Base-by-base conservation (phyloP, 2,888 invertebrate genomes). In the Gastracanthus pulcherrimus region DNA sequence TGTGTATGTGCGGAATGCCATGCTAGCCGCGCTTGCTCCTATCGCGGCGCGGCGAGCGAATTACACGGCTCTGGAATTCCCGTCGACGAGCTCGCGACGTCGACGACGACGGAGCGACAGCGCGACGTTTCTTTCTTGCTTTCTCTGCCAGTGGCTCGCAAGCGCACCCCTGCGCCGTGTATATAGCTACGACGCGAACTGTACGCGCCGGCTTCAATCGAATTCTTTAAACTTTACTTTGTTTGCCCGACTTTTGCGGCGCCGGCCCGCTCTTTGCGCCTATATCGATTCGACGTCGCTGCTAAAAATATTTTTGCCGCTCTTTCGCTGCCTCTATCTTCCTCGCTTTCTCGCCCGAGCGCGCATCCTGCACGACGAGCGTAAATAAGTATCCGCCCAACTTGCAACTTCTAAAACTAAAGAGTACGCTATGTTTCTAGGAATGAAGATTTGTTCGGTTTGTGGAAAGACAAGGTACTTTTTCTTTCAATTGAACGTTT, bases 151-250 rank as follows among this genome's bases (percentile, higher is more conserved):
- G 19, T 36, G 51, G 29, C n/a, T n/a, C n/a, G n/a, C n/a, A n/a
- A n/a, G n/a, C n/a, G n/a, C n/a, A n/a, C n/a, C n/a, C n/a, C n/a
- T n/a, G n/a, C n/a, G n/a, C n/a, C n/a, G n/a, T n/a, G n/a, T n/a
- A n/a, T n/a, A n/a, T n/a, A n/a, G n/a, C n/a, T n/a, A n/a, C n/a
- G n/a, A n/a, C n/a, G n/a, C n/a, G n/a, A n/a, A n/a, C n/a, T 74
- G 26, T 55, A 62, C 69, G 60, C 41, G 58, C 29, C 36, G 31
- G 55, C 70, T 76, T 80, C 36, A 71, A 80, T 80, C 80, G 76
- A 80, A 80, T 80, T 76, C 76, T 80, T 80, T 66, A 76, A 76
- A 75, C 76, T 76, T 69, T 70, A 62, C 70, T 76, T 76, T 71
- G 80, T 62, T 70, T 70, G 77, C 36, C 77, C 79, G 79, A 79